Evolutionary conservation across 2,113 vertebrate species (phyloP).

Genomic region (Cavia porcellus): DNA sequence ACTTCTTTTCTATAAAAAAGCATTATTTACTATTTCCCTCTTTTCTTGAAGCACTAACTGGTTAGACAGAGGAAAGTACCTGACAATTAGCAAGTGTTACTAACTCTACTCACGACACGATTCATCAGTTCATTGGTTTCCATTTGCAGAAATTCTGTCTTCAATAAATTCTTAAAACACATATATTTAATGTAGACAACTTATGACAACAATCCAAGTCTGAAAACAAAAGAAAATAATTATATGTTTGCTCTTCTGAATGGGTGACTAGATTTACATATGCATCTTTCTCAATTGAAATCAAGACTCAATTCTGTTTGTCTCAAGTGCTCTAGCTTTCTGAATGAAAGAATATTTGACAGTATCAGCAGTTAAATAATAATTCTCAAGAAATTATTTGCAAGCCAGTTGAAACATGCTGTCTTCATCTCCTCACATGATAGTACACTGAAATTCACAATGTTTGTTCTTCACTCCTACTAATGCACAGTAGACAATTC

Average conservation of each 20-base stretch:
- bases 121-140: not conserved
- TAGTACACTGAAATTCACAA: not conserved
- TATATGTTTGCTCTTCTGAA: not conserved
- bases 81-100: not conserved
- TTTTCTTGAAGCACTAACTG: not conserved
- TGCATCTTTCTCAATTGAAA: not conserved
- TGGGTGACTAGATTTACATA: not conserved
- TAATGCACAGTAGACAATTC: not conserved
- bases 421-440: not conserved
- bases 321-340: not conserved
- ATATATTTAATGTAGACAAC: not conserved
- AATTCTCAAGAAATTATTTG: not conserved
- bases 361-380: not conserved
- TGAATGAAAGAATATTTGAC: not conserved
- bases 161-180: not conserved
- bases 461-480: not conserved
- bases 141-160: not conserved
- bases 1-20: not conserved
- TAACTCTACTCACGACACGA: not conserved
- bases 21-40: not conserved
- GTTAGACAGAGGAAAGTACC: not conserved
- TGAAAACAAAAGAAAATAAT: not conserved
- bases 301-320: not conserved
- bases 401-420: not conserved
- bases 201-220: not conserved